Conservation (phyloP, 2,797 vertebrate genomes). For the Kryptolebias ocellatus region DNA sequence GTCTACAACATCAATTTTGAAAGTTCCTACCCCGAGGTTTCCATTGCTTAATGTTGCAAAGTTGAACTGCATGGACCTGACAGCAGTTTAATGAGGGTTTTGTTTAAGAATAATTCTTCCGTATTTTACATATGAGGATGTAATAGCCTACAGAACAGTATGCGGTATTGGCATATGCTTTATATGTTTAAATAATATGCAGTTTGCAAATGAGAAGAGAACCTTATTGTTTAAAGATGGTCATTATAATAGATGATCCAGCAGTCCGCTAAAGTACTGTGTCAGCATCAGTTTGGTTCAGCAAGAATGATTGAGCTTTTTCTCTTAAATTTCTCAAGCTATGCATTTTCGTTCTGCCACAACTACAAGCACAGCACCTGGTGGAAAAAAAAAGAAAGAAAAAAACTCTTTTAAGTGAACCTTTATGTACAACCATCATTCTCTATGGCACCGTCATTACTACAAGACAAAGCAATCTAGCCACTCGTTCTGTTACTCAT, state of each 20-base stretch:
- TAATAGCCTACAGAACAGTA: neutral
- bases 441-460: constrained; percentile 7
- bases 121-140: neutral
- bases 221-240: constrained; percentile 46
- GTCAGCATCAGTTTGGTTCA: constrained; percentile 61
- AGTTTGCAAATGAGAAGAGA: constrained; percentile 18
- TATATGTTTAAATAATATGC: constrained; percentile 12
- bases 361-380: constrained; percentile 24
- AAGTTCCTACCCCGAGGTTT: constrained; percentile 23
- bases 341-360: constrained; percentile 34
- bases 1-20: constrained; percentile 44
- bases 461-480: constrained; percentile 26
- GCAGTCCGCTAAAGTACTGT: constrained; percentile 49
- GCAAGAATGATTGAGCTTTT: constrained; percentile 44
- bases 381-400: neutral
- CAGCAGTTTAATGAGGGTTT: constrained; percentile 14
- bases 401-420: constrained; percentile 27
- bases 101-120: neutral
- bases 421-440: constrained; percentile 27
- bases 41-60: constrained; percentile 21
- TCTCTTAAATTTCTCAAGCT: constrained; percentile 47
- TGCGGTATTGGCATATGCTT: constrained; percentile 8
- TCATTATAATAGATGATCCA: constrained; percentile 62
- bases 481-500: constrained; percentile 1
- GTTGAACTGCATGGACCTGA: constrained; percentile 30